Conservation (phyloP, 2,888 invertebrate species). For the Ephialtes manifestator region DNA sequence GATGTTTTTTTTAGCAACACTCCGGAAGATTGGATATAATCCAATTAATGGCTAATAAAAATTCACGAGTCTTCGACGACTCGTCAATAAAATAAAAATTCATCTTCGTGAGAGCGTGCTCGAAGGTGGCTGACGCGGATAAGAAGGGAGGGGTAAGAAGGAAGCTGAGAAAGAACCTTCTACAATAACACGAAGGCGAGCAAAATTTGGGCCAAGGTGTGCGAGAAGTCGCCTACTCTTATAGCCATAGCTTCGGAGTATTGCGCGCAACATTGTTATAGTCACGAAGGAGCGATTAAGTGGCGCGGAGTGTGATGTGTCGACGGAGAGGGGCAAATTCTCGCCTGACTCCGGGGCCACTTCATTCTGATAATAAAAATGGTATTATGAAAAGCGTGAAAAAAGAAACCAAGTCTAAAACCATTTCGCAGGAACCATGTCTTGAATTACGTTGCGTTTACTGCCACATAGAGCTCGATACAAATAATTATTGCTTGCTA, state of each 20-base stretch:
- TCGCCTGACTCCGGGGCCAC: constrained; percentile 29
- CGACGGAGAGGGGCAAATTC: background rate
- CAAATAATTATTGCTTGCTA: constrained; percentile 37
- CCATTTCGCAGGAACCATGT: background rate
- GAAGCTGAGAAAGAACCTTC: constrained; percentile 36
- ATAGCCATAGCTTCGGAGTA: constrained; percentile 16
- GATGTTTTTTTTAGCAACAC: background rate
- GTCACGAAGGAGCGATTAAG: constrained; percentile 66
- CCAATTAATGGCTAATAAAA: constrained; percentile 64
- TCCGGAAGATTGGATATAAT: constrained; percentile 28
- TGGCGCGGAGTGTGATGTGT: background rate
- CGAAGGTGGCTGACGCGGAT: constrained; percentile 30
- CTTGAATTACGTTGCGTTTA: background rate
- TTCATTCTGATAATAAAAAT: constrained; percentile 64
- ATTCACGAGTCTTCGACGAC: constrained; percentile 47
- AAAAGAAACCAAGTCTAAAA: constrained; percentile 6
- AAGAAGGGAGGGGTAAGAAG: constrained; percentile 14
- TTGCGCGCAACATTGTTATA: constrained; percentile 55
- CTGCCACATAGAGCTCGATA: constrained; percentile 6
- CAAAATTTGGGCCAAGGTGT: constrained; percentile 64
- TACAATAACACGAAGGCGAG: constrained; percentile 39
- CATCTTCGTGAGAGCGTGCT: constrained; percentile 33
- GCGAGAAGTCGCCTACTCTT: constrained; percentile 36
- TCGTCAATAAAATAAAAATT: constrained; percentile 61
- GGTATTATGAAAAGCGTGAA: constrained; percentile 45